Base-by-base conservation (phyloP, 2,888 invertebrate species). In the Nomada ruficornis region DNA sequence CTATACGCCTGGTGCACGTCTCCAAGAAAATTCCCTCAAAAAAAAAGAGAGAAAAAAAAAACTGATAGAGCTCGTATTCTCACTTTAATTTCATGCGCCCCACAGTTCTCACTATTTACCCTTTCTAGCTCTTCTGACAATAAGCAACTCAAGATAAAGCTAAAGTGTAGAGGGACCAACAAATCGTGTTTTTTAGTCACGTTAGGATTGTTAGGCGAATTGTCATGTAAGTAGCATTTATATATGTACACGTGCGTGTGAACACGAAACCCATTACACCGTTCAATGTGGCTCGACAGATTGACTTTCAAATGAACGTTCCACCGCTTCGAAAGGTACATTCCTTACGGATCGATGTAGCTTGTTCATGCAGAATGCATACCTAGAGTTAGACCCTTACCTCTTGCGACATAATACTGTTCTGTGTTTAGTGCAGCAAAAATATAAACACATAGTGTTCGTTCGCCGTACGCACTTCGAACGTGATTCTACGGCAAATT, bases 131-230 rank as follows among this genome's bases (percentile, higher is more conserved):
- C 90, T 91, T 91, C 89, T 89, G 90, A 91, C 90, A 92, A 90
- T 89, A 91, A 92, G 90, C 91, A 91, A 91, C 88, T 93, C 92
- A 94, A 94, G 94, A 94, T 94, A 94, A 94, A 94, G 94, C 94
- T 94, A 94, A 94, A 94, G 88, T 91, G 90, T 93, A 93, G 94
- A 94, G 94, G 94, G 94, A 93, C 94, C 94, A 94, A 93, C 92
- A 90, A 90, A 74, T 86, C 83, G 83, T 87, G 77, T 83, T 83
- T 80, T 81, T 87, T 89, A 91, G 87, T 89, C 88, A 92, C 83
- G 87, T 93, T 92, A 93, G 92, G 89, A 93, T 93, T 93, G 92
- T 92, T 93, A 93, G 93, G 92, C 92, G 92, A 93, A 93, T 92
- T 82, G 84, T 89, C 88, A 91, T 88, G 86, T 87, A 88, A 88